phyloP scores from a whole-genome alignment of 2,797 vertebrate species.

The Botia kubotai region DNA sequence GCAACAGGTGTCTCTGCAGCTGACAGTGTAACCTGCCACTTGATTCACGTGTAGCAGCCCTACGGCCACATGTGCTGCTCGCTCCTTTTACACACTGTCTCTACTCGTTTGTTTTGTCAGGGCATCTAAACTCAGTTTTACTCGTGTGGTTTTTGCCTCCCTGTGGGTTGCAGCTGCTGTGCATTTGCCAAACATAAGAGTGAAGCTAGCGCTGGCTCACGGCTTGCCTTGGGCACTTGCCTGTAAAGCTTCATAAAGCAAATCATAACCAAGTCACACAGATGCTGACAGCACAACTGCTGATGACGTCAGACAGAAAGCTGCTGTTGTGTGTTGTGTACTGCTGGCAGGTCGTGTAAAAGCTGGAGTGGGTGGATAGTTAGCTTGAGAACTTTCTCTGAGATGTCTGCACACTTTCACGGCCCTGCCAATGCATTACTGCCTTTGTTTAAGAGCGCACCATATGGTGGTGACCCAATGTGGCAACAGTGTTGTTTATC shows the following conservation, averaged over 20 bases:
- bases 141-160: slow-evolving; percentile 43
- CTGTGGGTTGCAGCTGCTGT: slow-evolving; percentile 45
- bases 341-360: slow-evolving; percentile 7
- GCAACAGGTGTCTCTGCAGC: slow-evolving; percentile 11
- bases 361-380: slow-evolving; percentile 33
- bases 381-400: slow-evolving; percentile 6
- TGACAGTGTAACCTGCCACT: slow-evolving; percentile 1
- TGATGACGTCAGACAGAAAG: slow-evolving; percentile 43
- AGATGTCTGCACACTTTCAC: not conserved
- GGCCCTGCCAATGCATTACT: not conserved
- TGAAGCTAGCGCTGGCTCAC: slow-evolving; percentile 51
- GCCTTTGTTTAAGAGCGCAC: not conserved
- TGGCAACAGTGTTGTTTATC: not conserved
- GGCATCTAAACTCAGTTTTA: slow-evolving; percentile 4
- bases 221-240: slow-evolving; percentile 64
- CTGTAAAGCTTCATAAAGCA: slow-evolving; percentile 60
- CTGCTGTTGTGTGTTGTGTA: not conserved
- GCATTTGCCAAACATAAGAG: slow-evolving; percentile 48
- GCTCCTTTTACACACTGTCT: not conserved
- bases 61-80: slow-evolving; percentile 5
- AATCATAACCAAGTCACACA: slow-evolving; percentile 58
- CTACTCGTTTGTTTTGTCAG: not conserved
- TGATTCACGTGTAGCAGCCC: slow-evolving; percentile 16
- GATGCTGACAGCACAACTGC: slow-evolving; percentile 59
- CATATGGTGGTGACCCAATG: not conserved